Base-by-base conservation (phyloP, 2,797 vertebrate species). In the Micromesistius poutassou region DNA sequence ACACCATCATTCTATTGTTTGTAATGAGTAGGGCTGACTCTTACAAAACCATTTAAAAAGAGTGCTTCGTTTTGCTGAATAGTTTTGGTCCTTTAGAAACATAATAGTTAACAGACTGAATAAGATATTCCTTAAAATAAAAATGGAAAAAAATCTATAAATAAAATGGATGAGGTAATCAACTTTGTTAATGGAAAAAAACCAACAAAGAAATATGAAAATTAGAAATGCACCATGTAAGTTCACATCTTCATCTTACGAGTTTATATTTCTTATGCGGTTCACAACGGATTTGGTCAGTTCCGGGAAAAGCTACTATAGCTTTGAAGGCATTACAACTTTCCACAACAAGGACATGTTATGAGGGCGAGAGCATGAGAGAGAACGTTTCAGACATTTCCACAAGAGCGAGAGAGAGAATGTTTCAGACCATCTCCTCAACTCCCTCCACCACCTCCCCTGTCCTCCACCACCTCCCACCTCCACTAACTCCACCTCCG, bases 121-220 rank as follows among this genome's bases (percentile, higher is more conserved):
- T 71, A 30, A 31, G 28, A n/a, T 38, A 40, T 38, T n/a, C 36
- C 35, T 25, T 73, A 12, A 36, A 42, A 46, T 62, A 42, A 38
- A 4, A 77, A 72, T 9, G 38, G 73, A 73, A 78, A 14, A 3
- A 31, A 76, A 70, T 25, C n/a, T 36, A 75, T 71, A 72, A 72
- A 35, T 71, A 79, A 77, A 80, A 80, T 1, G 35, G 77, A 42
- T 84, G 84, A 89, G 87, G 86, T 89, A 89, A 80, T 25, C 33
- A 77, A 31, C 70, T 22, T 30, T 30, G 13, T n/a, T 46, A 62
- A n/a, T 62, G 55, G 7, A 19, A 19, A 8, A n/a, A 62, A 62
- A 62, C 1, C 9, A 0, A 0, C 5, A 6, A 62, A 50, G 12
- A 50, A n/a, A 62, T 62, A 25, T 62, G 5, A 62, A 62, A n/a